Percentiles rank a stretch among this genome's conserved stretches.
These are phyloP conservation scores for Sebastes hopkinsi DNA, from an alignment of 2,797 vertebrate genomes.

Conservation along the genomic window DNA sequence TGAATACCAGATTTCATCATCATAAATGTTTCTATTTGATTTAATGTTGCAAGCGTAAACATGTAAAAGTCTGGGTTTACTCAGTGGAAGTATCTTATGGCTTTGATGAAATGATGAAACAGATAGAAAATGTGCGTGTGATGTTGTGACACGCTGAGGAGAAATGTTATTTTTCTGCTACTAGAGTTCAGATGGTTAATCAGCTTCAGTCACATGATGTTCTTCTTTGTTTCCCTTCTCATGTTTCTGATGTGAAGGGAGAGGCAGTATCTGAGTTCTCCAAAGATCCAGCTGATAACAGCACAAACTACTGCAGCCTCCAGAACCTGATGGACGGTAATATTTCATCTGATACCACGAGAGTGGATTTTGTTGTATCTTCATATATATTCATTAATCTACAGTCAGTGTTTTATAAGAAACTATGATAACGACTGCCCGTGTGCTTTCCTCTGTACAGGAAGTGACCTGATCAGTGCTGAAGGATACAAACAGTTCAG, in stretches of 20 bases:
- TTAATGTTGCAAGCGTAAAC: background rate
- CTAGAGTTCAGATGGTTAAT: background rate
- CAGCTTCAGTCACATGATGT: background rate
- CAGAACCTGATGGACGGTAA: conserved; percentile 70
- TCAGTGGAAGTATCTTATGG: too few relatives aligned
- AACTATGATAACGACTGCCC: background rate
- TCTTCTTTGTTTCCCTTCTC: background rate
- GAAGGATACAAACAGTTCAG: conserved; percentile 72
- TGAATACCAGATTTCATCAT: background rate
- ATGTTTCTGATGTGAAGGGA: conserved; percentile 36
- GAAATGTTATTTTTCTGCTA: background rate
- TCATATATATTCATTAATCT: background rate
- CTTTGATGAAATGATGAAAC: background rate
- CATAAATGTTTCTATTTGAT: background rate
- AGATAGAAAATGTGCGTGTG: background rate
- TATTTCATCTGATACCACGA: background rate
- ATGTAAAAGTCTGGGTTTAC: background rate
- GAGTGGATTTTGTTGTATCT: background rate
- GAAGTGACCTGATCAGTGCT: conserved; percentile 49
- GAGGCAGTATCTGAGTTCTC: conserved; percentile 39
- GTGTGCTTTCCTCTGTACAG: conserved; percentile 21
- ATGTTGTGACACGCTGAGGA: background rate
- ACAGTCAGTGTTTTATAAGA: background rate
- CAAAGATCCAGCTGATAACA: conserved; percentile 43
- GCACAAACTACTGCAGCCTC: conserved; percentile 68